phyloP scores from a whole-genome alignment of 1,140 invertebrate species.

The Drosophila ohnishii region DNA sequence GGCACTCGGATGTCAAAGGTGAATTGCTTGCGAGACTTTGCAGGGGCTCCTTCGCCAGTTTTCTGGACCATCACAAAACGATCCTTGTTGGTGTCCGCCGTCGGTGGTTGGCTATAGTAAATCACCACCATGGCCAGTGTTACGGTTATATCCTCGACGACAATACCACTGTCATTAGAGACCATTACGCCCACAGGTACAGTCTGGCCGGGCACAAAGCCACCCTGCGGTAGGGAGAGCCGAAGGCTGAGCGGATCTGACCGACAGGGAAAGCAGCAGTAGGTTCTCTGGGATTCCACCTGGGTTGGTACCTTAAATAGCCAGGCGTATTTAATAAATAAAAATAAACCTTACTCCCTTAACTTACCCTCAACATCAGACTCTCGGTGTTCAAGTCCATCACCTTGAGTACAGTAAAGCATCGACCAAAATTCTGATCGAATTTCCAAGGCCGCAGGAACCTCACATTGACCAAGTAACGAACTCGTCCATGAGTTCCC shows the following conservation, averaged over 20 bases:
- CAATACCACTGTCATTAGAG: conserved; percentile 83
- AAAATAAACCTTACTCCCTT: background rate
- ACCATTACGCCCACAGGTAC: conserved; percentile 61
- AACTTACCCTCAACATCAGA: conserved; percentile 59
- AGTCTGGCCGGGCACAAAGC: conserved; percentile 74
- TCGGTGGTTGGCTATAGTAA: conserved; percentile 84
- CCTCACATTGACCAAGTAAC: conserved; percentile 87
- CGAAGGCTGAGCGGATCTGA: conserved; percentile 60
- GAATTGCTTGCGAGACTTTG: conserved; percentile 57
- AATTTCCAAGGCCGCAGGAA: conserved; percentile 90
- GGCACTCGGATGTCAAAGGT: conserved; percentile 85
- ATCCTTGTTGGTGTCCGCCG: conserved; percentile 84
- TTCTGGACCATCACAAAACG: conserved; percentile 84
- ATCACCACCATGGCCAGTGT: conserved; percentile 83
- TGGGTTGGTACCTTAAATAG: conserved; percentile 57
- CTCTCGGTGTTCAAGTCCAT: conserved; percentile 88
- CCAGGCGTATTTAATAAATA: background rate
- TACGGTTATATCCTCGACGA: conserved; percentile 83
- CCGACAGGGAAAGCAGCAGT: conserved; percentile 72
- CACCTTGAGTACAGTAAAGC: conserved; percentile 88
- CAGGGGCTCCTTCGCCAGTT: conserved; percentile 84
- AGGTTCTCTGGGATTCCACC: conserved; percentile 60
- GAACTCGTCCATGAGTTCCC: conserved; percentile 87
- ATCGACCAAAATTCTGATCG: conserved; percentile 88
- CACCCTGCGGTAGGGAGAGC: conserved; percentile 65